Evolutionary conservation across 2,113 vertebrate species (phyloP), one percentile per base, ranked within the genome.

Genomic region (Mastomys coucha): DNA sequence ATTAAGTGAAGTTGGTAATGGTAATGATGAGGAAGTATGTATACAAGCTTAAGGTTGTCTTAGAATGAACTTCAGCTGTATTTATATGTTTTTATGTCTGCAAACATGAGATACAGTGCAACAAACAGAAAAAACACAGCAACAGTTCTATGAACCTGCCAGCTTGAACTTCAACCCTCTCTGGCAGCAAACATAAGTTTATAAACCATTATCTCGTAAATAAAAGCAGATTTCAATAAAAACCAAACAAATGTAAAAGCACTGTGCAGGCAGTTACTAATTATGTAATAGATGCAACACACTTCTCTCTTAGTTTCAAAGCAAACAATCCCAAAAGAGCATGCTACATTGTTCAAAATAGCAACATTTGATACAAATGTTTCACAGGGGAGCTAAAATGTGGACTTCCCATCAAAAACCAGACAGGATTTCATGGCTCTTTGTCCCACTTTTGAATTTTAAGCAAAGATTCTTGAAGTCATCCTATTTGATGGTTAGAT

Each of bases 301-400:
- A 86, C 91, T 81, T 36, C 2, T 95, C 6, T 51, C 93, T 95
- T 87, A n/a, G 49, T 81, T 88, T 91, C 49, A 94, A 94, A 91
- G 76, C n/a, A 89, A 77, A 70, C 39, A 84, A 92, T 92, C 31
- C 77, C 39, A 81, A 63, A 90, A 67, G 60, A 95, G 36, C 24
- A 36, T 1, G 31, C 84, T 75, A 93, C 45, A 60, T 24, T 39
- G 84, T 94, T 84, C 75, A 7, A 92, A 91, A 49, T 82, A 58
- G 42, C 39, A 73, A 94, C 92, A 45, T 53, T 39, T 12, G 81
- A 72, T 81, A 73, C 89, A 81, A 89, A 56, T 76, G 69, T 75
- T 95, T 80, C 26, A 51, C 11, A 53, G 28, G 4, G 53, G 8
- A 95, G 53, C 69, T 89, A 60, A 91, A 58, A 56, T 80, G 76